Evolutionary conservation across 2,888 invertebrate genomes (phyloP).

Genomic region (Desoria tigrina): DNA sequence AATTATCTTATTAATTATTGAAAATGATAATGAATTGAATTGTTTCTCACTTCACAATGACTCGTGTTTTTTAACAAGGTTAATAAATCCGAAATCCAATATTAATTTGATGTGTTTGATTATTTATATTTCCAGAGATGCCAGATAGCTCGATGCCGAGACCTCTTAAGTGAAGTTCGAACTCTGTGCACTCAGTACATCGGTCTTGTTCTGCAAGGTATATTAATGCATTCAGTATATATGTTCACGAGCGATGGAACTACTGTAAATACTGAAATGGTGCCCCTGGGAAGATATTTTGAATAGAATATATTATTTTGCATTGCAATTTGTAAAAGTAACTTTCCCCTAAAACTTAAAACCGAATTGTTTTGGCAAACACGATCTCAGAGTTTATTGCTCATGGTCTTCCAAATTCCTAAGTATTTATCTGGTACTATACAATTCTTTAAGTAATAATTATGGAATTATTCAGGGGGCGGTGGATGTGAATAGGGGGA

Average conservation of each 20-base stretch:
- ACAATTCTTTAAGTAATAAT: no score
- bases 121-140: conserved; percentile 61
- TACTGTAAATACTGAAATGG: no score
- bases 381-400: no score
- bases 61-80: conserved; percentile 15
- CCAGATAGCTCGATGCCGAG: conserved; percentile 72
- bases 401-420: no score
- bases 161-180: conserved; percentile 63
- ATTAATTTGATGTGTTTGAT: conserved; percentile 11
- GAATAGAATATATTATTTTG: conserved; percentile 3
- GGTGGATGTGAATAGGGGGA: no score
- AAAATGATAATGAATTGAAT: background rate
- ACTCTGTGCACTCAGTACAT: conserved; percentile 66
- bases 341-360: conserved; percentile 12
- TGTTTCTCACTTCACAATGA: background rate
- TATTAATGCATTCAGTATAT: conserved; percentile 24
- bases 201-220: conserved; percentile 63
- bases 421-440: no score
- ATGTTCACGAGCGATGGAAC: background rate
- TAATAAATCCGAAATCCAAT: conserved; percentile 7
- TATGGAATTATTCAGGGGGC: no score
- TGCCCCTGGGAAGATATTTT: no score
- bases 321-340: conserved; percentile 21
- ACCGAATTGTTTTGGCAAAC: no score
- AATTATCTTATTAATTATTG: background rate